phyloP scores from a whole-genome alignment of 1,140 invertebrate species.

The Drosophila rufa region DNA sequence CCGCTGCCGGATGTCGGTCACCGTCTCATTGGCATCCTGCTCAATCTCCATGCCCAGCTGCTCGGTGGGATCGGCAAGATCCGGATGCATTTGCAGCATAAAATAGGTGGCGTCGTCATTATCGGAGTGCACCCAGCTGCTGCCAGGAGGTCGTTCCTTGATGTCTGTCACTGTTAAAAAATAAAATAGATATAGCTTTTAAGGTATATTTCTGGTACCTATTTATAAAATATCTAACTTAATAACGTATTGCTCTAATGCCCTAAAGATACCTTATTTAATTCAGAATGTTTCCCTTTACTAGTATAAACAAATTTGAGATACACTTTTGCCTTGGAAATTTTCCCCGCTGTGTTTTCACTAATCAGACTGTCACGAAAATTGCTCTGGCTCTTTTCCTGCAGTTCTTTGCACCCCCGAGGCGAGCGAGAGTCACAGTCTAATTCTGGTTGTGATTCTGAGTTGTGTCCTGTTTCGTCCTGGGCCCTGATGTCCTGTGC shows the following conservation, averaged over 20 bases:
- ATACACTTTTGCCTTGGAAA: neutral
- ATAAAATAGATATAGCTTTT: neutral
- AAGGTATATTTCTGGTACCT: too few species aligned
- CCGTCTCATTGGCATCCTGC: constrained; percentile 88
- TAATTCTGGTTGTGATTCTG: constrained; percentile 7
- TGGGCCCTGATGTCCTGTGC: constrained; percentile 18
- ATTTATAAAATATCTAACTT: neutral
- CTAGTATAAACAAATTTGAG: neutral
- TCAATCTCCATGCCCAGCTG: constrained; percentile 90
- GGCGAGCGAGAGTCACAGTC: neutral
- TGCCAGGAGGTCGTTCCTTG: constrained; percentile 11
- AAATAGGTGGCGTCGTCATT: constrained; percentile 87
- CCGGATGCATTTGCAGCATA: constrained; percentile 89
- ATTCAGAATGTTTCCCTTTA: neutral
- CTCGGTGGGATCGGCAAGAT: constrained; percentile 89
- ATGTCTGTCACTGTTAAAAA: constrained; percentile 49
- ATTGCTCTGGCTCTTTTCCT: constrained; percentile 31
- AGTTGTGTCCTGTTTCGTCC: constrained; percentile 10
- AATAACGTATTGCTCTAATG: neutral
- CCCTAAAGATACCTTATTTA: neutral
- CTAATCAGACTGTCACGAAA: constrained; percentile 46
- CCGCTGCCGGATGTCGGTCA: constrained; percentile 89
- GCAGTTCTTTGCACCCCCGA: constrained; percentile 20
- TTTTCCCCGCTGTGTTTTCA: constrained; percentile 8
- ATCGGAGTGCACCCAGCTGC: constrained; percentile 80